Evolutionary conservation across 2,888 invertebrate species (phyloP).

Genomic region (Xestia c-nigrum): DNA sequence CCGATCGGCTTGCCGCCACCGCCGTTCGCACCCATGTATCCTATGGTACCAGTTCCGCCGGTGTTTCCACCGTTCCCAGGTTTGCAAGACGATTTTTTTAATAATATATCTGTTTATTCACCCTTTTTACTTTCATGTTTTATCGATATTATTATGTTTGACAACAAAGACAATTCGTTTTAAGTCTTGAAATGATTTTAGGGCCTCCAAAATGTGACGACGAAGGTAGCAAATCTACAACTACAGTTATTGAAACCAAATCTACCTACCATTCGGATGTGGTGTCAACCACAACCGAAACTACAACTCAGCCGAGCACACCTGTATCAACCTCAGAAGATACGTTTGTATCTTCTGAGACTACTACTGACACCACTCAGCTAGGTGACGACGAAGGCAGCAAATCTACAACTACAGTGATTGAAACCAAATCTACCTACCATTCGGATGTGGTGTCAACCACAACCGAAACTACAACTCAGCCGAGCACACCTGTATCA

Average conservation of each 20-base stretch:
- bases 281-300: background rate
- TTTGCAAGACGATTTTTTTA: conserved; percentile 37
- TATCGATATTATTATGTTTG: background rate
- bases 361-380: too few species aligned
- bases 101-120: background rate
- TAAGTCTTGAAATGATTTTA: conserved; percentile 12
- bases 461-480: background rate
- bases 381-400: conserved; percentile 10
- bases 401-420: background rate
- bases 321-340: background rate
- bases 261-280: too few species aligned
- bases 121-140: background rate
- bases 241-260: background rate
- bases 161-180: background rate
- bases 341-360: too few species aligned
- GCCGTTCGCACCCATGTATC: conserved; percentile 83
- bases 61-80: conserved; percentile 71
- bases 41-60: conserved; percentile 82
- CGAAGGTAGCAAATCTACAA: conserved; percentile 1
- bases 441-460: too few species aligned
- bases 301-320: background rate
- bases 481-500: background rate
- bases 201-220: conserved; percentile 20
- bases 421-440: background rate
- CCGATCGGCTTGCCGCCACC: conserved; percentile 84